Evolutionary conservation across 2,888 invertebrate species (phyloP).

Genomic region (Mesorhabditis belari): DNA sequence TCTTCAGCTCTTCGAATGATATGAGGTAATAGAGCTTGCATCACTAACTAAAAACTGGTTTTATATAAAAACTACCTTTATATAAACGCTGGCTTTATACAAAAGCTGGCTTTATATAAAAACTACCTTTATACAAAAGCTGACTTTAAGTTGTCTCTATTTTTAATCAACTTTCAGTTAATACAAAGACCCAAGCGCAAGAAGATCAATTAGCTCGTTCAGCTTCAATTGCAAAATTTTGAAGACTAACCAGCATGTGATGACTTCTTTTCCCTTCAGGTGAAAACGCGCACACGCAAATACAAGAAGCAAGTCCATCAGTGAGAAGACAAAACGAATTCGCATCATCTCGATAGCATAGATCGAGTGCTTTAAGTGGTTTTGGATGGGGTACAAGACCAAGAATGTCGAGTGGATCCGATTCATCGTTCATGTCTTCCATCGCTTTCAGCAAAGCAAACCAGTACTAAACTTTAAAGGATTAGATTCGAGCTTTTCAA

Average conservation of each 20-base stretch:
- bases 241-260: slow-evolving; percentile 59
- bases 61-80: background rate
- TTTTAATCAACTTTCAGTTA: too few species aligned
- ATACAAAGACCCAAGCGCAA: too few species aligned
- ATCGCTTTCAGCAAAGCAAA: slow-evolving; percentile 86
- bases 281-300: slow-evolving; percentile 96
- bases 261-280: slow-evolving; percentile 73
- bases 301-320: slow-evolving; percentile 95
- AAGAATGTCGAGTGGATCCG: slow-evolving; percentile 79
- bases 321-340: slow-evolving; percentile 85
- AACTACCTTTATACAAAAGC: background rate
- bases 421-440: slow-evolving; percentile 62
- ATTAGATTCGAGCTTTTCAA: background rate
- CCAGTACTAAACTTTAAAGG: slow-evolving; percentile 54
- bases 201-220: too few species aligned
- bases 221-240: too few species aligned
- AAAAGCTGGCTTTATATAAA: too few species aligned
- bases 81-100: too few species aligned
- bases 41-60: slow-evolving; percentile 55
- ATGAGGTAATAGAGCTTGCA: slow-evolving; percentile 91
- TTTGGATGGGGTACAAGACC: slow-evolving; percentile 47
- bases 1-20: slow-evolving; percentile 87
- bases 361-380: slow-evolving; percentile 69
- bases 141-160: too few species aligned
- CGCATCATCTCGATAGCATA: slow-evolving; percentile 95